A percentile compares a stretch with the other conserved stretches of the same genome.
Conservation (phyloP, 2,797 vertebrate species). For the Lepus oiostolus region DNA sequence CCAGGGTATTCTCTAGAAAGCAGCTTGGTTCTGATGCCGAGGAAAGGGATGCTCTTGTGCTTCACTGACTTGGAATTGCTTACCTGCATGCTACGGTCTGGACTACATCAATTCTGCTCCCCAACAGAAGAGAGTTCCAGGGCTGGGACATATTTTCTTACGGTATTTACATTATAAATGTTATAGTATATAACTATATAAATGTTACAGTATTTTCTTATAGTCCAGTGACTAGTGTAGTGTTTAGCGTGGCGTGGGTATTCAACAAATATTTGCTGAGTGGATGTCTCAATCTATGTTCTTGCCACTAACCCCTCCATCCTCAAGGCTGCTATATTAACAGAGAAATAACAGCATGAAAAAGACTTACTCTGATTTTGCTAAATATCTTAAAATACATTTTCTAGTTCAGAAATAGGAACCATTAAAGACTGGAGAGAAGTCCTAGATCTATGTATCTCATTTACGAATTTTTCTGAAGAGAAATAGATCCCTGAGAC, state of each 20-base stretch:
- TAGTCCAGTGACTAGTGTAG: neutral
- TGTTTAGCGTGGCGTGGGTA: neutral
- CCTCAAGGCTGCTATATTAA: neutral
- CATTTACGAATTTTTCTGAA: neutral
- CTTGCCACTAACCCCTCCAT: neutral
- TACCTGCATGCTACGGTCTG: rapidly evolving
- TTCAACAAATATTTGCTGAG: neutral
- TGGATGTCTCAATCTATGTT: neutral
- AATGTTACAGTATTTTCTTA: too few relatives aligned
- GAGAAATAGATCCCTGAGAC: neutral
- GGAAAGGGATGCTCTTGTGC: neutral
- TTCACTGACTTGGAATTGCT: too few relatives aligned
- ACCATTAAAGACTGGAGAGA: neutral
- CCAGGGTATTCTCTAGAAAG: neutral
- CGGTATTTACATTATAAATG: too few relatives aligned
- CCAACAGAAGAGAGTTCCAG: neutral
- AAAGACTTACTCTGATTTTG: neutral
- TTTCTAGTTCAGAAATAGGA: neutral
- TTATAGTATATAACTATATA: too few relatives aligned
- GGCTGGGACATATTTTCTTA: neutral
- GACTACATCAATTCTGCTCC: neutral
- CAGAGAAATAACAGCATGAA: neutral
- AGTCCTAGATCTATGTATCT: neutral
- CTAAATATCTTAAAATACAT: constrained; percentile 19
- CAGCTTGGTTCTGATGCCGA: neutral